phyloP scores from a whole-genome alignment of 2,797 vertebrate genomes.

The Chaetodon trifasciatus region DNA sequence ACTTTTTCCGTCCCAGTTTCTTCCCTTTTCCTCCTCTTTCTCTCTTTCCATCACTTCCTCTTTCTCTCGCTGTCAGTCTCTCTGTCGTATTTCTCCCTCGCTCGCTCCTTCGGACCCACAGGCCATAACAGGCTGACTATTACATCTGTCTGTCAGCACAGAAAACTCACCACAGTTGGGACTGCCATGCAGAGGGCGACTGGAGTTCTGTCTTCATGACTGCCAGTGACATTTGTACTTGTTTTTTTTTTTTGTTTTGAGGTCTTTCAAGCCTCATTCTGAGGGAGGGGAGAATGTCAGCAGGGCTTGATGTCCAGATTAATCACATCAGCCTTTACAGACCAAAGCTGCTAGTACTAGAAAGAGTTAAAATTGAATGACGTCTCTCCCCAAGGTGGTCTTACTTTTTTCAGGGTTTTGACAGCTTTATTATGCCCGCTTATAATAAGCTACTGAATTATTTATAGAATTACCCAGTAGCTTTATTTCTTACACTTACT shows the following conservation, averaged over 20 bases:
- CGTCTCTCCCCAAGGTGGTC: conserved; percentile 29
- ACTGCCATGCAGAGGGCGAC: conserved; percentile 42
- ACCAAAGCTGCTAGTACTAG: conserved; percentile 25
- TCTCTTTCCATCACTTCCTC: conserved; percentile 53
- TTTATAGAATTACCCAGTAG: conserved; percentile 20
- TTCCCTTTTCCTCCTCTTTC: conserved; percentile 31
- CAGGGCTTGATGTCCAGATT: conserved; percentile 56
- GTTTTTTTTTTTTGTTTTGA: conserved; percentile 44
- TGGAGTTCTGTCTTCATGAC: conserved; percentile 51
- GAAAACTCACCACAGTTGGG: conserved; percentile 47
- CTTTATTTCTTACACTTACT: conserved; percentile 17
- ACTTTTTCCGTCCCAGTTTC: conserved; percentile 22
- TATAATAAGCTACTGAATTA: conserved; percentile 25
- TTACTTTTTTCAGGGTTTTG: conserved; percentile 37
- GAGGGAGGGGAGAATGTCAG: conserved; percentile 42
- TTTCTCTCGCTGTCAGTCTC: conserved; percentile 58
- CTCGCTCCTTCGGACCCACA: conserved; percentile 48
- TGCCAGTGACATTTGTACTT: conserved; percentile 67
- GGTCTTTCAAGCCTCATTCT: conserved; percentile 47
- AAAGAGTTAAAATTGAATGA: conserved; percentile 42
- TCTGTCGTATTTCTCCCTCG: conserved; percentile 14
- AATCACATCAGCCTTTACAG: conserved; percentile 60
- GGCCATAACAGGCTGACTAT: conserved; percentile 54
- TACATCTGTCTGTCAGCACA: conserved; percentile 65
- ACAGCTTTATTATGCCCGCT: conserved; percentile 38